Evolutionary conservation across 2,888 invertebrate species (phyloP).

Genomic region (Morpho deidamia): DNA sequence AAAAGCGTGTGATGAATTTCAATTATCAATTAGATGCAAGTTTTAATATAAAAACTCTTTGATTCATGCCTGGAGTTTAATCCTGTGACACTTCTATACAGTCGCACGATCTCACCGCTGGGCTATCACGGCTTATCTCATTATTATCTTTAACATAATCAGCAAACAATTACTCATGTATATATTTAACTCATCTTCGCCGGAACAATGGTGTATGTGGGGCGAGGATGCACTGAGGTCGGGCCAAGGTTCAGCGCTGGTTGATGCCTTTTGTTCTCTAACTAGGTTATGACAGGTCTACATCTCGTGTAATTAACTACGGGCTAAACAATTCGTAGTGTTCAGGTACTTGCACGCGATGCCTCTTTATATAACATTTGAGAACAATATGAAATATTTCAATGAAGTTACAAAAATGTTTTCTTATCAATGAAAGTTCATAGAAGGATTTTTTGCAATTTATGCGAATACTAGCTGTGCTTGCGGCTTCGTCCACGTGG

Average conservation of each 20-base stretch:
- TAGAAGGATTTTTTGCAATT: no score
- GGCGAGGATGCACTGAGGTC: conserved; percentile 72
- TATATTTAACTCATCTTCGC: conserved; percentile 20
- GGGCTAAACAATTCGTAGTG: conserved; percentile 24
- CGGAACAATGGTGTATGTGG: conserved; percentile 50
- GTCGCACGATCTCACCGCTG: no score
- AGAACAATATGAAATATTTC: no score
- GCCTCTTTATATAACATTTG: background rate
- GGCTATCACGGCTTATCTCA: background rate
- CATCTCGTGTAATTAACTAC: conserved; percentile 29
- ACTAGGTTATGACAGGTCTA: conserved; percentile 33
- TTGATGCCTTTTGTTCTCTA: conserved; percentile 57
- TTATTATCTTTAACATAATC: background rate
- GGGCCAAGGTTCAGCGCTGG: conserved; percentile 64
- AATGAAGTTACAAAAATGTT: no score
- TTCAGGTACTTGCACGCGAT: conserved; percentile 17
- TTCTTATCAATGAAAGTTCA: no score
- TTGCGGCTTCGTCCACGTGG: no score
- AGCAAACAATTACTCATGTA: background rate
- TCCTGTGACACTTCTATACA: background rate
- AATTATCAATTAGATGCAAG: no score
- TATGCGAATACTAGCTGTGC: no score
- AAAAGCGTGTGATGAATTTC: no score
- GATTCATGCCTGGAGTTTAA: no score
- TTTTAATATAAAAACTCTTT: no score